phyloP scores from a whole-genome alignment of 2,113 vertebrate genomes.

The Dendrocopos noguchii region DNA sequence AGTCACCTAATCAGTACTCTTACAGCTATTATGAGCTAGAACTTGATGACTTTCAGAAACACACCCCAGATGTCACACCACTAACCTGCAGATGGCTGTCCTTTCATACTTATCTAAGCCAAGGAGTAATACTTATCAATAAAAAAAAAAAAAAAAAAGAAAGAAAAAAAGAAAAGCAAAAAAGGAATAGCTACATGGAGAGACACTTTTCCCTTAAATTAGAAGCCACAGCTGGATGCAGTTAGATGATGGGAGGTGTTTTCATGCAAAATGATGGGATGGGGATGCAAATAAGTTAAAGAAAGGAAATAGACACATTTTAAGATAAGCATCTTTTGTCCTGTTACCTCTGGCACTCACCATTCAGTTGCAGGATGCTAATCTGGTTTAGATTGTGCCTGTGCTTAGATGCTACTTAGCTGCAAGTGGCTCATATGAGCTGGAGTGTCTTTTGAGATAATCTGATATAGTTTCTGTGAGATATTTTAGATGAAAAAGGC shows the following conservation, averaged over 20 bases:
- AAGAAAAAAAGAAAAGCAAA: neutral
- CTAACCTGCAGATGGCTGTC: neutral
- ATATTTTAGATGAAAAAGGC: neutral
- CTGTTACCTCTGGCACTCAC: neutral
- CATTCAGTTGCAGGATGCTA: neutral
- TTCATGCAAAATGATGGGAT: neutral
- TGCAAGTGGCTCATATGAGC: neutral
- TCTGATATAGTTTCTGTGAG: neutral
- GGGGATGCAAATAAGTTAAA: neutral
- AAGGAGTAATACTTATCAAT: neutral
- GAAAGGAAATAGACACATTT: neutral
- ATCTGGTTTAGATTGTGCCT: neutral
- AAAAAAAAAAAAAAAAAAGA: no score
- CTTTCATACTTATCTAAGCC: neutral
- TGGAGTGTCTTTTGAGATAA: neutral
- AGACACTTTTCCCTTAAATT: neutral
- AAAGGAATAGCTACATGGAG: neutral
- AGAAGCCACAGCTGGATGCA: neutral
- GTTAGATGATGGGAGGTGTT: neutral
- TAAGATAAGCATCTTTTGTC: neutral
- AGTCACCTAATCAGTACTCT: neutral
- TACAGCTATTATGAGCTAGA: neutral
- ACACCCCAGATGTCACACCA: neutral
- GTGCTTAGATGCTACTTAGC: neutral
- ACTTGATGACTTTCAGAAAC: neutral